These are phyloP conservation scores for Oreochromis tanganicae DNA, from an alignment of 2,113 vertebrate genomes.

Conservation along the genomic window DNA sequence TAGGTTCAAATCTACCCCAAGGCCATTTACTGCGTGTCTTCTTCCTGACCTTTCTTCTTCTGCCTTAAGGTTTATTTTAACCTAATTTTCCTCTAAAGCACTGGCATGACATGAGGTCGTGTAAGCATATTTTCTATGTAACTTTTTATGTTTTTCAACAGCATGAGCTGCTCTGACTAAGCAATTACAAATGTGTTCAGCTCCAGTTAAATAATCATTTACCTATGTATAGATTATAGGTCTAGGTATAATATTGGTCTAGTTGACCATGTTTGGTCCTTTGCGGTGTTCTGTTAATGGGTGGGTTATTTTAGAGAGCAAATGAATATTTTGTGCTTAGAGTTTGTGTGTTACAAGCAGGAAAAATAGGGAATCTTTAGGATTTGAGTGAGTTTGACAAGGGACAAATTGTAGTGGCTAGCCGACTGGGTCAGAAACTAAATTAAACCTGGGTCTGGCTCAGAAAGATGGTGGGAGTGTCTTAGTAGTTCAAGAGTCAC, in stretches of 20 bases:
- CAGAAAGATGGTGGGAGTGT: background rate
- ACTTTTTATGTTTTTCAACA: background rate
- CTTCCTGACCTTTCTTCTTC: background rate
- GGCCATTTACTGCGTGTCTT: background rate
- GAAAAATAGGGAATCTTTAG: background rate
- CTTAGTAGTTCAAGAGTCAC: background rate
- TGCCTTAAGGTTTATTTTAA: background rate
- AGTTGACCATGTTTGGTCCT: rapidly evolving
- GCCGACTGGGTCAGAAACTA: background rate
- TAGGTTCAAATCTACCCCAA: background rate
- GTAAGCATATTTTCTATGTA: background rate
- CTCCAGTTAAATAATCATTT: background rate
- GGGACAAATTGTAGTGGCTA: background rate
- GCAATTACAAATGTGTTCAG: background rate
- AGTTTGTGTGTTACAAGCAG: background rate
- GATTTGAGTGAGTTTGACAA: background rate
- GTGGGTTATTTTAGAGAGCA: background rate
- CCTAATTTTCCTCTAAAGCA: background rate
- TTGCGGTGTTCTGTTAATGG: background rate
- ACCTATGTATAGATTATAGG: background rate
- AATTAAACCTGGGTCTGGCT: background rate
- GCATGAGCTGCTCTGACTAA: background rate
- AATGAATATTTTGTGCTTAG: background rate
- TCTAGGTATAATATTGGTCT: background rate
- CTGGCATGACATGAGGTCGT: background rate